Conservation (phyloP, 2,888 invertebrate species). For the Unio pictorum region DNA sequence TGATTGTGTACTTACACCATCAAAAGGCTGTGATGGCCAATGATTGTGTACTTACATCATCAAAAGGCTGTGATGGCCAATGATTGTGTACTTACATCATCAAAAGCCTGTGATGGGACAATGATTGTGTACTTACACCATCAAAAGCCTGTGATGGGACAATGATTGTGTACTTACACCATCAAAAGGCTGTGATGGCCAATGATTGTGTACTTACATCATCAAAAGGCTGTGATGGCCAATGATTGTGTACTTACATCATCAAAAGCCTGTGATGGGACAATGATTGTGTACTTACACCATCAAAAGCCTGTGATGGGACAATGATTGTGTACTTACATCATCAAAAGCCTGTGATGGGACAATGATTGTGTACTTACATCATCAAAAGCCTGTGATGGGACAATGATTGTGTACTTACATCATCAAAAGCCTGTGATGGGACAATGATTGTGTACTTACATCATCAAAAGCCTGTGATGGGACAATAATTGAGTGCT, state of each 20-base stretch:
- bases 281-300: conserved; percentile 76
- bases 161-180: conserved; percentile 80
- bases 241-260: background rate
- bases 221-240: background rate
- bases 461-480: conserved; percentile 68
- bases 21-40: conserved; percentile 90
- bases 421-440: conserved; percentile 89
- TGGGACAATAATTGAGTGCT: conserved; percentile 84
- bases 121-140: conserved; percentile 74
- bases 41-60: conserved; percentile 75
- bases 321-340: conserved; percentile 9
- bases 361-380: conserved; percentile 83
- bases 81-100: too few relatives aligned
- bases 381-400: conserved; percentile 88
- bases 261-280: background rate
- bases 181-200: conserved; percentile 61
- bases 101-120: too few relatives aligned
- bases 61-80: too few relatives aligned
- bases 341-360: conserved; percentile 91
- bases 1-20: conserved; percentile 80
- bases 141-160: conserved; percentile 91
- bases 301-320: conserved; percentile 81
- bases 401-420: conserved; percentile 86
- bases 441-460: conserved; percentile 83
- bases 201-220: conserved; percentile 76